A percentile compares a stretch with the other conserved stretches of the same genome.
Evolutionary conservation across 2,113 vertebrate species (phyloP).

Genomic region (Melanotaenia duboulayi): DNA sequence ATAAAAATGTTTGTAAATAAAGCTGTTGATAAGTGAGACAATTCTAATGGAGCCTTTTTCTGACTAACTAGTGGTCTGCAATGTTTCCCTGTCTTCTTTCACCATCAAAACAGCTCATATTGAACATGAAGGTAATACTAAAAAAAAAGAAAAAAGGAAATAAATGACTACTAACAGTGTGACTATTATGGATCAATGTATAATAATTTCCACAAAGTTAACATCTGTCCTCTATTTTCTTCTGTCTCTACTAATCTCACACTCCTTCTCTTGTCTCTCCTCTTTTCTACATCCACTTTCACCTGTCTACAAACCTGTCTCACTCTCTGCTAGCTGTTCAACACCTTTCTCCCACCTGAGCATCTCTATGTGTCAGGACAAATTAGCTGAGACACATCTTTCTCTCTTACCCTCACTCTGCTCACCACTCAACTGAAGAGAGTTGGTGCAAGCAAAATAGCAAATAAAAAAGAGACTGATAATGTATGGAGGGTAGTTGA

Average conservation of each 20-base stretch:
- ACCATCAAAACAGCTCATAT: too few species aligned
- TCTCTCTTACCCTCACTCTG: slow-evolving; percentile 75
- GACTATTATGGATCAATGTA: too few species aligned
- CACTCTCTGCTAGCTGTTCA: slow-evolving; percentile 70
- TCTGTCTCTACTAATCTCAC: slow-evolving; percentile 37
- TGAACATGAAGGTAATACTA: too few species aligned
- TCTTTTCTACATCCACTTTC: slow-evolving; percentile 22
- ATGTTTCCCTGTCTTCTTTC: too few species aligned
- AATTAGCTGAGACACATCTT: slow-evolving; percentile 85
- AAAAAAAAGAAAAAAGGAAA: too few species aligned
- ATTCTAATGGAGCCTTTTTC: too few species aligned
- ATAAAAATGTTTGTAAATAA: too few species aligned
- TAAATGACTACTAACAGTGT: too few species aligned
- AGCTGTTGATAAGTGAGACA: too few species aligned
- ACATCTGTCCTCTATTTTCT: neutral
- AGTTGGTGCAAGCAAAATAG: slow-evolving; percentile 48
- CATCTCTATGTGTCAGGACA: slow-evolving; percentile 75
- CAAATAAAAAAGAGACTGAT: slow-evolving; percentile 73
- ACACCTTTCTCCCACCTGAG: slow-evolving; percentile 84
- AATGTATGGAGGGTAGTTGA: slow-evolving; percentile 59
- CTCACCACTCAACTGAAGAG: slow-evolving; percentile 78
- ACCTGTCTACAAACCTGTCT: slow-evolving; percentile 36
- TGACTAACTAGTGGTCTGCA: too few species aligned
- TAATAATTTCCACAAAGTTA: too few species aligned
- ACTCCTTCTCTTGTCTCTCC: slow-evolving; percentile 10